phyloP scores from a whole-genome alignment of 2,888 invertebrate species.

The Erebia aethiops region DNA sequence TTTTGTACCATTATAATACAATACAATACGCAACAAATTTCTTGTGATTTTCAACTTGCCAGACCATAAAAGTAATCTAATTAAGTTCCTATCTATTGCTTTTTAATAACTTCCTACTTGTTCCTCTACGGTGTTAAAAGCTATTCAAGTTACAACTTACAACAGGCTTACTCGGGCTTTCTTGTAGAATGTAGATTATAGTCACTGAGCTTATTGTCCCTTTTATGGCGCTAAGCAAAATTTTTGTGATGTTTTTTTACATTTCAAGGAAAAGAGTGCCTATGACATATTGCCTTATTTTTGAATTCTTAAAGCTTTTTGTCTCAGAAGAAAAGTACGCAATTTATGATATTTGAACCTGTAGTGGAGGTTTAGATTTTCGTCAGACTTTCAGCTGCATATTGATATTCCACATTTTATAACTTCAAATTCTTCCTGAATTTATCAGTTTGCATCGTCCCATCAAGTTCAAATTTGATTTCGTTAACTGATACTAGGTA shows the following conservation, averaged over 20 bases:
- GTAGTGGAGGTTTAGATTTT: no score
- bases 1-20: conserved; percentile 17
- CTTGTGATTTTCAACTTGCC: conserved; percentile 12
- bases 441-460: no score
- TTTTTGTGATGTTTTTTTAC: background rate
- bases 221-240: background rate
- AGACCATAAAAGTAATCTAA: conserved; percentile 6
- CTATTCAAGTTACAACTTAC: background rate
- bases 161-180: background rate
- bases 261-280: no score
- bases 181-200: background rate
- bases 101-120: conserved; percentile 5
- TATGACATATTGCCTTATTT: no score
- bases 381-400: no score
- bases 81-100: background rate
- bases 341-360: no score
- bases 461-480: no score
- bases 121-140: background rate
- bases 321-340: no score
- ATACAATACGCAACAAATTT: conserved; percentile 7
- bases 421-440: no score
- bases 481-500: no score
- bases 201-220: background rate
- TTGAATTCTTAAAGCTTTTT: no score
- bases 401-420: no score